Evolutionary conservation across 2,888 invertebrate genomes (phyloP).

Genomic region (Hirtodrosophila alboralis): DNA sequence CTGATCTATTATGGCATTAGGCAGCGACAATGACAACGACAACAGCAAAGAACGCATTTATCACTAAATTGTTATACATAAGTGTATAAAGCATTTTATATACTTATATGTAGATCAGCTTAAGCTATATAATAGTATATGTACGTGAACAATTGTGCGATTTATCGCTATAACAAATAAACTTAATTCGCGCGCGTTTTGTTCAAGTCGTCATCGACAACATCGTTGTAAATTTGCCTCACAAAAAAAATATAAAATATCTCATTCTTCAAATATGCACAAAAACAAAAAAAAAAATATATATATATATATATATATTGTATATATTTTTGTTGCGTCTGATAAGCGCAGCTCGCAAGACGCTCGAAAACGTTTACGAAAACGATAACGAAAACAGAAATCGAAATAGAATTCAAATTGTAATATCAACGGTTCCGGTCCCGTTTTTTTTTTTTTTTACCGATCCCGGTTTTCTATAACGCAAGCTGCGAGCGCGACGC

Average conservation of each 20-base stretch:
- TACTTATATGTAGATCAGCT: slow-evolving; percentile 3
- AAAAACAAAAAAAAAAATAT: slow-evolving; percentile 17
- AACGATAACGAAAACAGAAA: neutral
- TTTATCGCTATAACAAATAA: slow-evolving; percentile 1
- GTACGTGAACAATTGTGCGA: slow-evolving; percentile 26
- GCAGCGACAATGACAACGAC: slow-evolving; percentile 17
- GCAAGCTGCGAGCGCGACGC: slow-evolving; percentile 67
- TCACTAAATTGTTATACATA: slow-evolving; percentile 10
- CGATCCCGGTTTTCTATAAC: slow-evolving; percentile 12
- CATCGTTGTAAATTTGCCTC: neutral
- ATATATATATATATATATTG: neutral
- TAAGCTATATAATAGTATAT: slow-evolving; percentile 10
- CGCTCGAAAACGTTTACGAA: slow-evolving; percentile 8
- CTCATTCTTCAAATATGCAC: slow-evolving; percentile 13
- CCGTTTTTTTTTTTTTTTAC: slow-evolving; percentile 3
- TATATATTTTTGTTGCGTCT: neutral
- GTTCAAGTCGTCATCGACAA: neutral
- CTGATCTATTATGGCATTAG: slow-evolving; percentile 27
- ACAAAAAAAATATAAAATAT: too few relatives aligned
- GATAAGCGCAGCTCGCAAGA: slow-evolving; percentile 31
- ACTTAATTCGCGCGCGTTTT: slow-evolving; percentile 10
- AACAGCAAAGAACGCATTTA: slow-evolving; percentile 8
- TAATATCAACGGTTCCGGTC: slow-evolving; percentile 10
- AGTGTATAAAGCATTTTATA: slow-evolving; percentile 1
- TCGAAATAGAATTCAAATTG: neutral